These are phyloP conservation scores for Chiloscyllium plagiosum DNA, from an alignment of 2,113 vertebrate genomes.

Conservation along the genomic window DNA sequence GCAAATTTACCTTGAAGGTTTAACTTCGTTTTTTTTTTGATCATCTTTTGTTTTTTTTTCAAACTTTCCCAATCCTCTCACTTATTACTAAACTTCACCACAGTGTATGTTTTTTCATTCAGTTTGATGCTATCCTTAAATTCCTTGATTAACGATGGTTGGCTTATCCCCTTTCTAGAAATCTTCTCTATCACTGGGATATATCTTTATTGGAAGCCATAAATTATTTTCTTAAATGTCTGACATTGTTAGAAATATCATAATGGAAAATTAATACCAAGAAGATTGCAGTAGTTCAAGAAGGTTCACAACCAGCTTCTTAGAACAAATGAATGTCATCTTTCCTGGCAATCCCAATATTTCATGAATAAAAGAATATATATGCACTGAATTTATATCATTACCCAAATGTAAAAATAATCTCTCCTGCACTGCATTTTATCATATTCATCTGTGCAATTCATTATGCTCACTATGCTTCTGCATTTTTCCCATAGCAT, in stretches of 20 bases:
- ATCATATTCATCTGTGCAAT: neutral
- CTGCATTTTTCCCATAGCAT: neutral
- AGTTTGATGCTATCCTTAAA: no score
- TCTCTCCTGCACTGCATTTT: neutral
- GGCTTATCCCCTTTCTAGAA: no score
- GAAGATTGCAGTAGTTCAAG: neutral
- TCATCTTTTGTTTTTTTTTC: no score
- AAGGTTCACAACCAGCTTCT: neutral
- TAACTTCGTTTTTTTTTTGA: no score
- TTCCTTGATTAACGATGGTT: no score
- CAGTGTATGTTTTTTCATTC: no score
- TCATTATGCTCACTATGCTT: neutral
- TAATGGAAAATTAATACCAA: neutral
- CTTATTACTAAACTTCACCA: no score
- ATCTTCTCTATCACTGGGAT: no score
- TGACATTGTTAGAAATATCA: neutral
- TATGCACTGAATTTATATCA: neutral
- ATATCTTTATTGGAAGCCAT: neutral
- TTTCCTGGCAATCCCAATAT: neutral
- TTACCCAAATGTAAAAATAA: neutral
- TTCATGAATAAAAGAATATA: neutral
- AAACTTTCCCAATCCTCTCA: no score
- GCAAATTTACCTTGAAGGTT: no score
- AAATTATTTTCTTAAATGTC: neutral
- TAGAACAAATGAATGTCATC: neutral